Conservation (phyloP, 2,797 vertebrate genomes). For the Steatocranus sp. region DNA sequence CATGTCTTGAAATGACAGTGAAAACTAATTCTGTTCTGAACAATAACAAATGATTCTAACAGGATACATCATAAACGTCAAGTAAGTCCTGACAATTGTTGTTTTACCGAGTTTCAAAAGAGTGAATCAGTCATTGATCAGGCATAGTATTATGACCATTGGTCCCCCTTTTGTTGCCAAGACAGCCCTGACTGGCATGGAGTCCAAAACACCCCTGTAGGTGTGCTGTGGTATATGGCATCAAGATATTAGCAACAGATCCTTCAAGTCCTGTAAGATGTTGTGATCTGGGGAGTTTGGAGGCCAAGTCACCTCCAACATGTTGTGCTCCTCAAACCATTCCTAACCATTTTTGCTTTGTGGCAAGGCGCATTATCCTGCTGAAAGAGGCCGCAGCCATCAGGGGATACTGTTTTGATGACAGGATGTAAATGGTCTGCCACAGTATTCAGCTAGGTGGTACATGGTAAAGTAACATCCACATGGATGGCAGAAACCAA, state of each 20-base stretch:
- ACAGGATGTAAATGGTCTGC: fast-evolving
- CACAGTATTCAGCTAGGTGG: neutral
- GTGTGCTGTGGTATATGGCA: neutral
- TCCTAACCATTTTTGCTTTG: neutral
- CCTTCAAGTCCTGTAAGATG: neutral
- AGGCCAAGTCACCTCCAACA: neutral
- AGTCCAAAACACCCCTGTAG: neutral
- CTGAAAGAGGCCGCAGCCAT: fast-evolving
- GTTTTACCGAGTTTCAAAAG: neutral
- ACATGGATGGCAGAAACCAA: neutral
- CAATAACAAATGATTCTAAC: fast-evolving
- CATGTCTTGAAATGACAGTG: neutral
- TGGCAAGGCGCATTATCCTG: neutral
- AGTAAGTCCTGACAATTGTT: neutral
- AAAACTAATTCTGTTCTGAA: neutral
- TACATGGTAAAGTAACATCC: neutral
- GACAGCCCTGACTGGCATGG: neutral
- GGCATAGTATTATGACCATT: fast-evolving
- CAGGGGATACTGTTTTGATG: neutral
- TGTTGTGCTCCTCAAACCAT: neutral
- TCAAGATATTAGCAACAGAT: neutral
- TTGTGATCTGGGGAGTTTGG: neutral
- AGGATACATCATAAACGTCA: neutral
- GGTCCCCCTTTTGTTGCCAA: neutral
- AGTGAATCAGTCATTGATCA: fast-evolving